Conservation (phyloP, 1,140 invertebrate genomes). For the Micrasema longulum region DNA sequence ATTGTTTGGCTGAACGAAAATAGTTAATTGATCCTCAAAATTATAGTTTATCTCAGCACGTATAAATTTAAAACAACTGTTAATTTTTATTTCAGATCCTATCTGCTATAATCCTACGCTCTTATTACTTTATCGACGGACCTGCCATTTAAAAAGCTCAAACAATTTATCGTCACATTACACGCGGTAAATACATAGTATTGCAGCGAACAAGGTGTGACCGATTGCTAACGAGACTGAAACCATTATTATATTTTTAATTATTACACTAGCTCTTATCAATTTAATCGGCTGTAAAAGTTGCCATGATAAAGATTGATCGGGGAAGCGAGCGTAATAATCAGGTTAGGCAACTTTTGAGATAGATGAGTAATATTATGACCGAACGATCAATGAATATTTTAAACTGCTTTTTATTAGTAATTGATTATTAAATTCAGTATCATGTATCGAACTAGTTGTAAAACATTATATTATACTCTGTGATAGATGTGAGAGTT, state of each 20-base stretch:
- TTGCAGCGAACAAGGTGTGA: conserved; percentile 8
- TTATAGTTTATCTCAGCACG: too few relatives aligned
- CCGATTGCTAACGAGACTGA: conserved; percentile 30
- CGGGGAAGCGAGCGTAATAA: background rate
- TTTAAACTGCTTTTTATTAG: too few relatives aligned
- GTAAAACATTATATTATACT: too few relatives aligned
- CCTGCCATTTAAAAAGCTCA: conserved; percentile 15
- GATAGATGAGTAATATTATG: too few relatives aligned
- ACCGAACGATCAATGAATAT: too few relatives aligned
- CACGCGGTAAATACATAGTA: conserved; percentile 22
- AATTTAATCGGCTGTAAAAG: background rate
- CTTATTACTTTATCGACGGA: background rate
- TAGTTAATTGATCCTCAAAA: too few relatives aligned
- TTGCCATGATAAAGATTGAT: conserved; percentile 13
- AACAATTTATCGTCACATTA: conserved; percentile 46
- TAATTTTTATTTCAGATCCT: background rate
- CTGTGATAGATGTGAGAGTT: too few relatives aligned
- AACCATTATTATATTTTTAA: conserved; percentile 34
- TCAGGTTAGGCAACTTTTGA: background rate
- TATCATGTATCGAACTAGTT: too few relatives aligned
- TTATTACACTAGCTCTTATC: conserved; percentile 18
- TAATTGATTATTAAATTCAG: too few relatives aligned
- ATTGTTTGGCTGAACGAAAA: too few relatives aligned
- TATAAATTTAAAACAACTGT: conserved; percentile 17
- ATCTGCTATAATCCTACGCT: conserved; percentile 1